Evolutionary conservation across 2,113 vertebrate genomes (phyloP), one percentile per base, ranked within the genome.

Genomic region (Turdus rufiventris): DNA sequence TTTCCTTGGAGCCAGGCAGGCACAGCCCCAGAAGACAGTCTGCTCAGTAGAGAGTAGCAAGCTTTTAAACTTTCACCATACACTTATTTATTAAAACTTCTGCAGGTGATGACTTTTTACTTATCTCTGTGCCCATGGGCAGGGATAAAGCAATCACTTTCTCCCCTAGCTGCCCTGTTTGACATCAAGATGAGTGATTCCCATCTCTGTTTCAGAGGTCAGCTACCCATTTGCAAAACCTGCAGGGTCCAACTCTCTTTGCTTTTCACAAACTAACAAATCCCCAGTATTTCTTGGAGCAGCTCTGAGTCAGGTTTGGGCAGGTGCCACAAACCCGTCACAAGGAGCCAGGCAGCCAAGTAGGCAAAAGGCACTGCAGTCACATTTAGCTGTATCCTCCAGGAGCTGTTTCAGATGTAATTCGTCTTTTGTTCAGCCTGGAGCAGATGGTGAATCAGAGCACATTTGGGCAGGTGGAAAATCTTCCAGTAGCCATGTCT

Each of bases 261-360:
- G 6, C 34, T 82, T 92, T 90, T 76, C 75, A 88, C 38, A 62
- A 33, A 20, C 15, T 48, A 63, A 73, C 48, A 79, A 78, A 62
- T 38, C 60, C 66, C 51, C 73, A n/a, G 70, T n/a, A 23, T 45
- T 92, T 53, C 66, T 79, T 34, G 63, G 67, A 88, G 85, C 42
- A 47, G 74, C 51, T 66, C 89, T 91, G 71, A 94, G 74, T 62
- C 89, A 75, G 74, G 34, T 65, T 82, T 96, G 89, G 87, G 50
- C 42, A 34, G 71, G 67, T 82, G 93, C 89, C 91, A 94, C 1
- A 2, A 63, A 43, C 63, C 51, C 1, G 2, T 80, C 88, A 53
- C 31, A 72, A 77, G 81, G 26, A 87, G 34, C 74, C 71, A 54
- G 38, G 66, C 91, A 93, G 94, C 89, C 89, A 94, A 93, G 82